Base-by-base conservation (phyloP, 2,113 vertebrate genomes). In the Peucedramus taeniatus region DNA sequence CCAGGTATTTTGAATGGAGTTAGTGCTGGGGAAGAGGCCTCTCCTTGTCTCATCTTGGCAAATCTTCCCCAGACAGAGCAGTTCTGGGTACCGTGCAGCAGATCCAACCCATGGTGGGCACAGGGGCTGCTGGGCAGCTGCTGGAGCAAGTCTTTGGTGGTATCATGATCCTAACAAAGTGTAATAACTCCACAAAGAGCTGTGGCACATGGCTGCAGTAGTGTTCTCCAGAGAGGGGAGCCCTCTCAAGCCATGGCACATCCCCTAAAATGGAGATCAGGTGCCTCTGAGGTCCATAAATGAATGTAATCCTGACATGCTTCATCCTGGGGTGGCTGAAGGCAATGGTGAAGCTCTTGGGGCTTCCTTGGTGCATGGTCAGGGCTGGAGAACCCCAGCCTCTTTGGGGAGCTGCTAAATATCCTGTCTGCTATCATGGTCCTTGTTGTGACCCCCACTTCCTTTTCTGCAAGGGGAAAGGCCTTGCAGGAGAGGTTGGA, bases 331-430 rank as follows among this genome's bases (percentile, higher is more conserved):
- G 22, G 16, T 44, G 22, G 9, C 44, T 60, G 31, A 72, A 77
- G 31, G 71, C 27, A 83, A 4, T 6, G 7, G 23, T 0, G 3
- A 60, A 65, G 37, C 31, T 65, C 28, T 37, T 15, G 17, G 50
- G 24, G 28, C 31, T 91, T 82, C 30, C 6, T 70, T 0, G 0
- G 6, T 35, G 2, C 1, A 0, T 33, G 17, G 10, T 59, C 2
- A 6, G 33, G 33, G 44, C 57, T 90, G 22, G 57, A 72, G 83
- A 76, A 22, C 18, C 13, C 11, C 39, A 44, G 21, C 19, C 7
- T 59, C 33, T 84, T 26, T 5, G 24, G 57, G 15, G 27, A 86
- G 37, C 71, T 80, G 57, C 35, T 86, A 11, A 64, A 23, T 35
- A 9, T 6, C 15, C 18, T 1, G 4, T 44, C 14, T 4, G 40